Base-by-base conservation (phyloP, 2,888 invertebrate genomes). In the Spilarctia lutea region DNA sequence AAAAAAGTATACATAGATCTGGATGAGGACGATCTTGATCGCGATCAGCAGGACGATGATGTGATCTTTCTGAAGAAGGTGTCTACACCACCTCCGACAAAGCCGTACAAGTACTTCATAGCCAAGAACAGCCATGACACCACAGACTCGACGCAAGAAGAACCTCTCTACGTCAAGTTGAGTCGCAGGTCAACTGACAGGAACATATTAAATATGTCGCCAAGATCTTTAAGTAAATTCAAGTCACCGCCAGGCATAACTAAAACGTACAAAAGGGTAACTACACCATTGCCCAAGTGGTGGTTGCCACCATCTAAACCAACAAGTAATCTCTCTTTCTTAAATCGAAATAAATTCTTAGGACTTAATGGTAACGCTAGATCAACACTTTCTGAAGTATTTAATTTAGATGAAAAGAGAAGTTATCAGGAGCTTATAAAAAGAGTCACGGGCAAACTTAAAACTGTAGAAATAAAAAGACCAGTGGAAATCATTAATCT, bases 331-430 rank as follows among this genome's bases (percentile, higher is more conserved):
- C 84, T 91, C 78, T 86, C 89, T 67, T 85, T 89, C 73, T 84
- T 81, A 77, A 70, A 86, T 68, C 90, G 89, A 85, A 94, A 86
- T 86, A 91, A 88, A 86, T 89, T 87, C 78, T 79, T 87, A 78
- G 91, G 90, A 75, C 68, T 89, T 2, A 95, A 94, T 82, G 93
- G 94, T 18, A 94, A 91, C 73, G 85, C 87, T 52, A 90, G 91
- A 78, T 88, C 93, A 20, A 93, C 94, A 71, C 85, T 96, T 63
- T 92, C 96, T 52, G 96, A 96, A 88, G 94, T 96, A 73, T 96
- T 96, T 80, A 94, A 96, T 87, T 91, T 97, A 85, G 96, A 96
- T 82, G 96, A 96, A 80, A 96, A 96, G 85, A 93, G 91, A 83
- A 94, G 94, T 84, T 97, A 96, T 82, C 94, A 95, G 83, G 96